A percentile compares a stretch with the other conserved stretches of the same genome.
Evolutionary conservation across 2,888 invertebrate species (phyloP).

Genomic region (Agriopis leucophaearia): DNA sequence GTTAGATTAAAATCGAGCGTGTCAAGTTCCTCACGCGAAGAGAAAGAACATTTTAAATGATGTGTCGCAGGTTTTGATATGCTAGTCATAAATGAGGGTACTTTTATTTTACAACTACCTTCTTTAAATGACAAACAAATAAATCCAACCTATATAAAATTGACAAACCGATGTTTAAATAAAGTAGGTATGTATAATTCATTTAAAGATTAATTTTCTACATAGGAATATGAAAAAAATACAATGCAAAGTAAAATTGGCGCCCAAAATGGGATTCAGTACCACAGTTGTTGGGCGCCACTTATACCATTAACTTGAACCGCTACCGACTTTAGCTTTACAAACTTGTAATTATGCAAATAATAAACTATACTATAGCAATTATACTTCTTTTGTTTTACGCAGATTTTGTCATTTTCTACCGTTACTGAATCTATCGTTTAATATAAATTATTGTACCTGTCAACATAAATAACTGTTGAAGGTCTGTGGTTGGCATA

Average conservation of each 20-base stretch:
- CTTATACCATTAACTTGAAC: slow-evolving; percentile 8
- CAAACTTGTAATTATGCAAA: slow-evolving; percentile 20
- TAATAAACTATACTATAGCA: slow-evolving; percentile 34
- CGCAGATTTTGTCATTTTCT: slow-evolving; percentile 1
- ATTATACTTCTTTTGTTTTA: slow-evolving; percentile 3
- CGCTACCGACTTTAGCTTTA: slow-evolving; percentile 8
- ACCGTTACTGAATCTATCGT: not conserved
- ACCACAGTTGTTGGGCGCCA: slow-evolving; percentile 46
- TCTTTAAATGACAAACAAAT: not conserved
- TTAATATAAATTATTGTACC: slow-evolving; percentile 1
- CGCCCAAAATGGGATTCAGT: slow-evolving; percentile 10
- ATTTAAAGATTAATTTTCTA: no score
- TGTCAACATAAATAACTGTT: slow-evolving; percentile 5
- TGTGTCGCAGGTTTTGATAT: slow-evolving; percentile 27
- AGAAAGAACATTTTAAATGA: slow-evolving; percentile 24
- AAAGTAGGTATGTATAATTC: no score
- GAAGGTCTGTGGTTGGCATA: no score
- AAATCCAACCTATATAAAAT: not conserved
- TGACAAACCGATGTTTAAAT: no score
- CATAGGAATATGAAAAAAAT: not conserved
- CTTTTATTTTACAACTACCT: not conserved
- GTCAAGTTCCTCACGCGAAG: slow-evolving; percentile 52
- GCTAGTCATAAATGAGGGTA: not conserved
- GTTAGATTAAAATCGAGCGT: slow-evolving; percentile 48
- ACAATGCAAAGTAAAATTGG: slow-evolving; percentile 1